Base-by-base conservation (phyloP, 2,113 vertebrate species). In the Notarius lentiginosus region DNA sequence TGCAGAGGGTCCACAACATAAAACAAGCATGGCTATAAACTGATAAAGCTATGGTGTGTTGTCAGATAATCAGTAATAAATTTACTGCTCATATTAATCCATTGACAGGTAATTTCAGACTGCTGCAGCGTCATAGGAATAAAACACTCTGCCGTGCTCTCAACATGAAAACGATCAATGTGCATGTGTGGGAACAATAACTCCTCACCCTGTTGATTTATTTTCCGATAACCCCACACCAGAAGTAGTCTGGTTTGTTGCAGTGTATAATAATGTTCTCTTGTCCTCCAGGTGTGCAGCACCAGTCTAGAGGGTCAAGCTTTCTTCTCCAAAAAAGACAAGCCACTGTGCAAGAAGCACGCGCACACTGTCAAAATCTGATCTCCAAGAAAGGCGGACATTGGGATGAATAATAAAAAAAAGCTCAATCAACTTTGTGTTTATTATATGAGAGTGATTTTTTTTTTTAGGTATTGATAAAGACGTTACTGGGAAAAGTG, bases 271-370 rank as follows among this genome's bases (percentile, higher is more conserved):
- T 53, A 30, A 30, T 24, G 24, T 10, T 41, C 17, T 90, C 7
- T 79, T 9, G 56, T 83, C 63, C 20, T 93, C 87, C 91, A 97
- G 98, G 96, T 99, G 11, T 99, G 98, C 92, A 97, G 92, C 86
- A 94, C 95, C 63, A 97, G 93, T 93, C 95, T 99, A 95, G 97
- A 99, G 92, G 97, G 98, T 80, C 98, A 99, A 90, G 90, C 96
- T 2, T 99, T 99, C 95, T 99, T 98, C 95, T 99, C 97, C 90
- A 99, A 99, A 94, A 99, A 99, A 90, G 97, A 99, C 92, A 99
- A 99, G 89, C 96, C 97, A 1, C 92, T 99, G 87, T 99, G 98
- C 96, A 99, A 99, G 96, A 99, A 99, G 90, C 98, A 99, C 0
- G 97, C 98, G 85, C 96, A 99, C 91, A 95, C 95, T 53, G 88